phyloP scores from a whole-genome alignment of 2,888 invertebrate genomes.

The Chrysolina haemoptera region DNA sequence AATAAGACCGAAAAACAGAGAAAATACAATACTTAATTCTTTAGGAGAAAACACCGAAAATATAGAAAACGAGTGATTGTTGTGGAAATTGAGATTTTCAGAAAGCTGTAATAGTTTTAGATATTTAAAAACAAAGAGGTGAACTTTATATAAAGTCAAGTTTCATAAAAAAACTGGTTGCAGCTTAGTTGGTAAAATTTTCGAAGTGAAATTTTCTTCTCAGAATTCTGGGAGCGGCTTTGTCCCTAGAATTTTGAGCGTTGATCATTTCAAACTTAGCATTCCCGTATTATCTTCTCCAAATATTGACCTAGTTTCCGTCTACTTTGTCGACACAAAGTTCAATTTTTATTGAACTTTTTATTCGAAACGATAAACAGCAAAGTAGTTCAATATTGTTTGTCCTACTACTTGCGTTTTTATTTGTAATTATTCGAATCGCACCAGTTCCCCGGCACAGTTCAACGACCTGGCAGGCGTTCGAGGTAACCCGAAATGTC shows the following conservation, averaged over 20 bases:
- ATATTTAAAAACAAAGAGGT: too few relatives aligned
- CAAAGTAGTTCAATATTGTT: slow-evolving; percentile 38
- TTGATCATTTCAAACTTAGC: slow-evolving; percentile 52
- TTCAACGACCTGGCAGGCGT: slow-evolving; percentile 48
- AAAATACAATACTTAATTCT: too few relatives aligned
- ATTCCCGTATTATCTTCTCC: slow-evolving; percentile 43
- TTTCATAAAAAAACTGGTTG: too few relatives aligned
- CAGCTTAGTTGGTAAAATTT: too few relatives aligned
- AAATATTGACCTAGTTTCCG: slow-evolving; percentile 42
- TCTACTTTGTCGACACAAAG: slow-evolving; percentile 31
- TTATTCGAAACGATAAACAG: slow-evolving; percentile 32
- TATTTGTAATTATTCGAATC: slow-evolving; percentile 53
- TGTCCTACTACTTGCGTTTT: slow-evolving; percentile 54
- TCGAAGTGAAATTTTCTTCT: too few relatives aligned
- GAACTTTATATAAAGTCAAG: too few relatives aligned
- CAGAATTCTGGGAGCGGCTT: too few relatives aligned
- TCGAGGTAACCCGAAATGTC: slow-evolving; percentile 5
- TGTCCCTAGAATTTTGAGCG: slow-evolving; percentile 49
- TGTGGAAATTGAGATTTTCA: too few relatives aligned
- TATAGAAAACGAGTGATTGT: too few relatives aligned
- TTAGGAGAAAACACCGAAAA: too few relatives aligned
- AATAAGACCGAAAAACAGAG: too few relatives aligned
- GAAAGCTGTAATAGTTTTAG: too few relatives aligned
- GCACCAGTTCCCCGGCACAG: slow-evolving; percentile 52
- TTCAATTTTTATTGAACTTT: slow-evolving; percentile 37